These are phyloP conservation scores for Acleris cristana DNA, from an alignment of 2,888 invertebrate species.

Conservation along the genomic window DNA sequence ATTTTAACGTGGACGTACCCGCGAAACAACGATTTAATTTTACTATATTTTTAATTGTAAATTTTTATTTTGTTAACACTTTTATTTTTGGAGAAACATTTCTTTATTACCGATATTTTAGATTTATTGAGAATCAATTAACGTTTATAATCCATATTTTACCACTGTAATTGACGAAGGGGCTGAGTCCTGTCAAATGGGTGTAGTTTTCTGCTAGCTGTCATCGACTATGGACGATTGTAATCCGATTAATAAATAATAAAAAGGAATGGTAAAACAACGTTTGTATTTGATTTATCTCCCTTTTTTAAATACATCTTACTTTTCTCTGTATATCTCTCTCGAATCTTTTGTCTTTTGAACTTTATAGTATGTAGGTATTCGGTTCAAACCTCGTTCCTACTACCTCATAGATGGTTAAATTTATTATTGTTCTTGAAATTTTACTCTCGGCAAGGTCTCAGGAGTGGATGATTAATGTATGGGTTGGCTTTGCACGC, in stretches of 20 bases:
- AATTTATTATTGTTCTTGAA: no score
- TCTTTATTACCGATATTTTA: slow-evolving; percentile 43
- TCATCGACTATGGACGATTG: slow-evolving; percentile 63
- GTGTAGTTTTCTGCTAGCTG: slow-evolving; percentile 55
- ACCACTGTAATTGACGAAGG: slow-evolving; percentile 1
- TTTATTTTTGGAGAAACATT: slow-evolving; percentile 47
- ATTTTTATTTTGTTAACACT: slow-evolving; percentile 75
- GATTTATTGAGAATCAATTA: slow-evolving; percentile 45
- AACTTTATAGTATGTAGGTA: no score
- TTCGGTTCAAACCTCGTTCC: no score
- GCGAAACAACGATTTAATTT: slow-evolving; percentile 74
- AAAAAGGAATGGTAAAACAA: slow-evolving; percentile 76
- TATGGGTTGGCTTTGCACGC: slow-evolving; percentile 12
- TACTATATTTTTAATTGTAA: slow-evolving; percentile 71
- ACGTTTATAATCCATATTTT: slow-evolving; percentile 35
- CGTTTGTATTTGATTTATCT: slow-evolving; percentile 44
- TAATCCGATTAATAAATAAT: slow-evolving; percentile 69
- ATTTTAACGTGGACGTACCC: slow-evolving; percentile 66
- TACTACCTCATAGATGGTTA: no score
- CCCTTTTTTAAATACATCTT: not conserved
- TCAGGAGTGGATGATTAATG: no score
- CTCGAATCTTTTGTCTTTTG: no score
- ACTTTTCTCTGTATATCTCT: no score
- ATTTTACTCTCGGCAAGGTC: no score
- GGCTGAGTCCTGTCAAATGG: slow-evolving; percentile 6